Percentiles rank a stretch among this genome's conserved stretches.
Conservation (phyloP, 2,113 vertebrate genomes). For the Hippopotamus amphibius region DNA sequence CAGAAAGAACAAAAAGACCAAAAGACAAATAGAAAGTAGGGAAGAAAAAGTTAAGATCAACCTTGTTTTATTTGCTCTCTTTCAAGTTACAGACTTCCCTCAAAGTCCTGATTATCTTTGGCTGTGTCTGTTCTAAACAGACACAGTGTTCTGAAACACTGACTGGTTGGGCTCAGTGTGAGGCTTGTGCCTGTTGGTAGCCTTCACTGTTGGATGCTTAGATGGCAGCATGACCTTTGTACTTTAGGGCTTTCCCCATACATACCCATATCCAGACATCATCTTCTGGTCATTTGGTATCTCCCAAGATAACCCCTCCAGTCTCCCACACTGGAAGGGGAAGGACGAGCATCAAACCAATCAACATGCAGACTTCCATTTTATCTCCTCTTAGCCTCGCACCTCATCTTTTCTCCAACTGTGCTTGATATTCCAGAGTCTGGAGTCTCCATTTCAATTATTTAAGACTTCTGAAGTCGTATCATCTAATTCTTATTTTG, state of each 20-base stretch:
- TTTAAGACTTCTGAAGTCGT: not conserved
- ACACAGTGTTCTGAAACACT: not conserved
- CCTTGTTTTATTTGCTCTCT: not conserved
- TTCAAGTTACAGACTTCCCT: not conserved
- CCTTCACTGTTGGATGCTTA: not conserved
- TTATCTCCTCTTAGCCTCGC: not conserved
- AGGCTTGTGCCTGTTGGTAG: not conserved
- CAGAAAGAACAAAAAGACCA: not conserved
- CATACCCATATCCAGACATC: not conserved
- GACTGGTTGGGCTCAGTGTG: not conserved
- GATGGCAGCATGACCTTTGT: not conserved
- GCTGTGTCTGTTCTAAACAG: not conserved
- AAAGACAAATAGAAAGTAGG: not conserved
- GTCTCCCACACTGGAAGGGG: not conserved
- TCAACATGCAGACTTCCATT: not conserved
- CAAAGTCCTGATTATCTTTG: not conserved
- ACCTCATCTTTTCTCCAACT: not conserved
- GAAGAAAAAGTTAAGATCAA: conserved; percentile 7
- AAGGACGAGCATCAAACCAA: not conserved
- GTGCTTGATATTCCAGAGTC: not conserved
- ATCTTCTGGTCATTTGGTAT: not conserved
- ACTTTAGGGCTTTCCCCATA: not conserved
- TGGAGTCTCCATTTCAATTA: not conserved
- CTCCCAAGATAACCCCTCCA: not conserved
- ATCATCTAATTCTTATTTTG: not conserved